These are phyloP conservation scores for Idaea straminata DNA, from an alignment of 2,888 invertebrate species.

Conservation along the genomic window DNA sequence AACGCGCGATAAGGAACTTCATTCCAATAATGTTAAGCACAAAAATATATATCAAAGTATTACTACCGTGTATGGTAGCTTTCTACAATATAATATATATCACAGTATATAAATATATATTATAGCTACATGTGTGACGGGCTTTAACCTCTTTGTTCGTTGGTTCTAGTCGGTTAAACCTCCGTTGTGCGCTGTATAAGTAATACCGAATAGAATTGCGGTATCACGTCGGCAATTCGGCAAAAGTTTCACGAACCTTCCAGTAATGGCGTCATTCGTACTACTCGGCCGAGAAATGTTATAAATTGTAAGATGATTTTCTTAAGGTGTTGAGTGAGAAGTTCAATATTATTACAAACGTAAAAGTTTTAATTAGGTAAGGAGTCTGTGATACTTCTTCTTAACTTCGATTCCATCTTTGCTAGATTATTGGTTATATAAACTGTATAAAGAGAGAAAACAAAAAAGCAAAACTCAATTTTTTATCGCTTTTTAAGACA, in stretches of 20 bases:
- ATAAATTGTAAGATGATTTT: constrained; percentile 5
- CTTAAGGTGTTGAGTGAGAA: constrained; percentile 1
- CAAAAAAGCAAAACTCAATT: too few relatives aligned
- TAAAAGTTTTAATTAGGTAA: constrained; percentile 12
- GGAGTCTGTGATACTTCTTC: background rate
- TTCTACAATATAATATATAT: too few relatives aligned
- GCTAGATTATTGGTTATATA: background rate
- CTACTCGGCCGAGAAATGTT: constrained; percentile 27
- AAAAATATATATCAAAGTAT: too few relatives aligned
- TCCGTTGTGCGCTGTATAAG: background rate
- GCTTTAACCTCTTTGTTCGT: background rate
- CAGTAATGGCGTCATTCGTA: constrained; percentile 38
- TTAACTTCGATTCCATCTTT: background rate
- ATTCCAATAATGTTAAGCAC: too few relatives aligned
- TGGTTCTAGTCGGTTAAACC: background rate
- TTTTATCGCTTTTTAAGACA: too few relatives aligned
- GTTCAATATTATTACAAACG: constrained; percentile 16
- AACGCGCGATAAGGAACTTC: too few relatives aligned
- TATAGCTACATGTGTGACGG: too few relatives aligned
- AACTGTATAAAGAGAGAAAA: too few relatives aligned
- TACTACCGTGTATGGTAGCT: too few relatives aligned
- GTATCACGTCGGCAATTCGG: constrained; percentile 47
- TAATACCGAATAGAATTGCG: constrained; percentile 41
- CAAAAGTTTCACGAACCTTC: constrained; percentile 42
- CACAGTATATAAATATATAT: too few relatives aligned